These are phyloP conservation scores for Rapana venosa DNA, from an alignment of 2,888 invertebrate species.

Conservation along the genomic window DNA sequence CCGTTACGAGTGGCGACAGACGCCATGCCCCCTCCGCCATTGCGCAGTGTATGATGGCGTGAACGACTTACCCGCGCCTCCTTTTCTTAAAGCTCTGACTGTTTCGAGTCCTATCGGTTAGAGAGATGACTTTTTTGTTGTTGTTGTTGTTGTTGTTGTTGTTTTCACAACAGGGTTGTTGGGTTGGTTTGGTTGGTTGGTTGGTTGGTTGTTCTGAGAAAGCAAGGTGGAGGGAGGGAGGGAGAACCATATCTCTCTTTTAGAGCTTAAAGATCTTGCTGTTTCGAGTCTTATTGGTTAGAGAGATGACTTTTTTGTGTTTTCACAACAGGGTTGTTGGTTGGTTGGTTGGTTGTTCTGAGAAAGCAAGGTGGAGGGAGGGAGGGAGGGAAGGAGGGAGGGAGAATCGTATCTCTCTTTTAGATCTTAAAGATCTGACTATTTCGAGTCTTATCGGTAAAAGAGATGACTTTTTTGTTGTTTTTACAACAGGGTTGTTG, in stretches of 20 bases:
- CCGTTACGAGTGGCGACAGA: conserved; percentile 61
- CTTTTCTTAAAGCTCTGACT: conserved; percentile 40
- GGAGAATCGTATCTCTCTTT: no score
- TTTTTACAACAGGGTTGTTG: no score
- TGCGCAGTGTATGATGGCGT: conserved; percentile 58
- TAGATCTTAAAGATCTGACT: background rate
- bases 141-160: no score
- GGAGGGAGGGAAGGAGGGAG: no score
- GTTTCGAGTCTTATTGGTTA: background rate
- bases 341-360: no score
- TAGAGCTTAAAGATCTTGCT: background rate
- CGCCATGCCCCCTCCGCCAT: conserved; percentile 55
- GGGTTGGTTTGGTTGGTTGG: no score
- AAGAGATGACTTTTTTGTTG: background rate
- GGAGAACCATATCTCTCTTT: no score
- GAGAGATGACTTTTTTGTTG: background rate
- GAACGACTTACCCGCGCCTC: conserved; percentile 56
- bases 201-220: no score
- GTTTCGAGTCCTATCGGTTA: background rate
- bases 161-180: no score
- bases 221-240: no score
- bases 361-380: no score
- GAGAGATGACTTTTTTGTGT: background rate
- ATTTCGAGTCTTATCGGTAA: background rate
- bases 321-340: no score